Base-by-base conservation (phyloP, 1,140 invertebrate species). In the Eciton burchellii region DNA sequence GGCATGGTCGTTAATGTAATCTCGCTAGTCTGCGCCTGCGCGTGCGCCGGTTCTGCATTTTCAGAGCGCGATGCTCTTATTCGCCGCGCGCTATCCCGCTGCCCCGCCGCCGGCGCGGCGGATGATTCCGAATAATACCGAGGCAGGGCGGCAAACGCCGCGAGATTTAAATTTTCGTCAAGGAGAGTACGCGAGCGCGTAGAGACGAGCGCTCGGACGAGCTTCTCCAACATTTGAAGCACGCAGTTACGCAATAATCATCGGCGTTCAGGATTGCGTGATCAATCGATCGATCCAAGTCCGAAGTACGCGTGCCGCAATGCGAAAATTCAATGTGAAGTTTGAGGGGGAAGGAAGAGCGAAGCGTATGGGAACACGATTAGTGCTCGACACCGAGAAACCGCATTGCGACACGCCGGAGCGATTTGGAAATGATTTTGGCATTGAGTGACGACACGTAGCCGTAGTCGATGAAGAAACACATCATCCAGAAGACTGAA, bases 361-460 rank as follows among this genome's bases (percentile, higher is more conserved):
- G 29, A 19, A 43, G 43, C 71, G 16, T 24, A 26, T 41, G 19
- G 54, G 47, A 60, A 70, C 60, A 43, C n/a, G 60, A 81, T 79
- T 52, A 71, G 82, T 79, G 70, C 83, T 83, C 49, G 56, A 73
- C 52, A 84, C 65, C 60, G 70, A 83, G 76, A 57, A 82, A 63
- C 54, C 66, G 65, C 24, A 52, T 88, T 88, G 56, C 87, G 71
- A 84, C 70, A 88, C 52, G 12, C 43, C 29, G 41, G 54, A 35
- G 81, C 66, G 63, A 60, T 90, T 89, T 89, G 79, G 86, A 88
- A 90, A 90, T 49, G 63, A 83, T 89, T 89, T 87, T 87, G 86
- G 71, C 84, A 90, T 90, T 90, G 88, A 65, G 66, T 87, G 81
- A 72, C 57, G 81, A 87, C 88, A 86, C 82, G 43, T 56, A 81